Conservation (phyloP, 2,797 vertebrate species). For the Siniperca obscura region DNA sequence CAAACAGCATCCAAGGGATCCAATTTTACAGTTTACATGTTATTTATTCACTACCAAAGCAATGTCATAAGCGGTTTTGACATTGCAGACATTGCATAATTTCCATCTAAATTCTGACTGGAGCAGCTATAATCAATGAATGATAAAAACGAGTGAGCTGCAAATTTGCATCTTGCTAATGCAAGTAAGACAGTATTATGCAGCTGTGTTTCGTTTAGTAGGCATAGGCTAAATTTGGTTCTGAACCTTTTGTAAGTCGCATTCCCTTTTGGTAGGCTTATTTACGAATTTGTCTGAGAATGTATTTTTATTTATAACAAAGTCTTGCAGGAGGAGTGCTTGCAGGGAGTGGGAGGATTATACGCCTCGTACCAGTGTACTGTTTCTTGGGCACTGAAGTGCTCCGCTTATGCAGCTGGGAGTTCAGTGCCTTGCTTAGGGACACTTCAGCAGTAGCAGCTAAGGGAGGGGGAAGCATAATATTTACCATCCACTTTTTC, state of each 20-base stretch:
- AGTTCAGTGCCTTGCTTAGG: constrained; percentile 55
- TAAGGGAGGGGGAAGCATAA: constrained; percentile 13
- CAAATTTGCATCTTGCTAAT: constrained; percentile 42
- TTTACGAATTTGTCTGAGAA: constrained; percentile 10
- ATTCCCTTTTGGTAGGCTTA: background rate
- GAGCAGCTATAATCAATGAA: constrained; percentile 26
- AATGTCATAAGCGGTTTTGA: constrained; percentile 30
- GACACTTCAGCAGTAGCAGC: constrained; percentile 24
- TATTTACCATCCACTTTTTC: constrained; percentile 35
- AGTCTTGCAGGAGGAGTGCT: constrained; percentile 18
- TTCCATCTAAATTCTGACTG: constrained; percentile 28
- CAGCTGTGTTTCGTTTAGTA: constrained; percentile 9
- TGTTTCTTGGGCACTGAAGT: constrained; percentile 32
- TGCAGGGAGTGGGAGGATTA: constrained; percentile 9
- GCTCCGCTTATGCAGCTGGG: constrained; percentile 31
- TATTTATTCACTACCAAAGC: constrained; percentile 44
- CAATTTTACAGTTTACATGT: constrained; percentile 29
- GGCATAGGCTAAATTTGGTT: constrained; percentile 1
- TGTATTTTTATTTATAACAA: constrained; percentile 13
- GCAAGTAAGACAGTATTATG: constrained; percentile 29
- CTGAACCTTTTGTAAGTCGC: constrained; percentile 4
- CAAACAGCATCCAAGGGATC: constrained; percentile 22
- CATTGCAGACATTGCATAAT: background rate
- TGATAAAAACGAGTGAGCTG: constrained; percentile 15
- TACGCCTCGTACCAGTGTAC: background rate